Evolutionary conservation across 2,888 invertebrate species (phyloP).

Genomic region (Slavum lentiscoides): DNA sequence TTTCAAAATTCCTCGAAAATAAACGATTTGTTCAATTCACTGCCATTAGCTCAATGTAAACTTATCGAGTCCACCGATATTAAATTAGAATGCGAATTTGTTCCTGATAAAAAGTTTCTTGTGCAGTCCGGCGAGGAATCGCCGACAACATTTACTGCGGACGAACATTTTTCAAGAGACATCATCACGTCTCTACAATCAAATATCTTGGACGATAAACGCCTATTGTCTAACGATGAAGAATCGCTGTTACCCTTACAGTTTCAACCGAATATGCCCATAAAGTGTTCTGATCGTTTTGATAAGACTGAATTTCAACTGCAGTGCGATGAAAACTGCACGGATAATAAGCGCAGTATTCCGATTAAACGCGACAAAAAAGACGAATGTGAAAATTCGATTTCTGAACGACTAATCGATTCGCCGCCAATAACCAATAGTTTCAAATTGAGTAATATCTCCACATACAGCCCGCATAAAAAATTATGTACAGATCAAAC

Average conservation of each 20-base stretch:
- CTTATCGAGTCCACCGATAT: constrained; percentile 15
- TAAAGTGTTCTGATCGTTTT: constrained; percentile 37
- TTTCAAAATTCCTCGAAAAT: constrained; percentile 44
- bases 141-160: constrained; percentile 19
- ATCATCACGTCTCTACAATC: constrained; percentile 10
- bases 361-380: not conserved
- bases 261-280: constrained; percentile 5
- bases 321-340: not conserved
- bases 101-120: constrained; percentile 26
- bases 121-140: constrained; percentile 27
- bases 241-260: constrained; percentile 18
- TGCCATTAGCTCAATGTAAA: constrained; percentile 43
- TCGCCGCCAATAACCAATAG: not conserved
- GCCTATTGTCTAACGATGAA: constrained; percentile 25
- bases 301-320: constrained; percentile 26
- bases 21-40: constrained; percentile 28
- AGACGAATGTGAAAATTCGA: constrained; percentile 7
- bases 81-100: constrained; percentile 28
- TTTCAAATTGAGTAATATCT: constrained; percentile 22
- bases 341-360: constrained; percentile 3
- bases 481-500: constrained; percentile 31
- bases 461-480: constrained; percentile 18
- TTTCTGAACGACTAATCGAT: not conserved
- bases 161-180: not conserved
- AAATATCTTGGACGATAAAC: constrained; percentile 24